Percentiles rank a stretch among this genome's conserved stretches.
phyloP scores from a whole-genome alignment of 2,113 vertebrate species.

The Henicopernis longicauda region DNA sequence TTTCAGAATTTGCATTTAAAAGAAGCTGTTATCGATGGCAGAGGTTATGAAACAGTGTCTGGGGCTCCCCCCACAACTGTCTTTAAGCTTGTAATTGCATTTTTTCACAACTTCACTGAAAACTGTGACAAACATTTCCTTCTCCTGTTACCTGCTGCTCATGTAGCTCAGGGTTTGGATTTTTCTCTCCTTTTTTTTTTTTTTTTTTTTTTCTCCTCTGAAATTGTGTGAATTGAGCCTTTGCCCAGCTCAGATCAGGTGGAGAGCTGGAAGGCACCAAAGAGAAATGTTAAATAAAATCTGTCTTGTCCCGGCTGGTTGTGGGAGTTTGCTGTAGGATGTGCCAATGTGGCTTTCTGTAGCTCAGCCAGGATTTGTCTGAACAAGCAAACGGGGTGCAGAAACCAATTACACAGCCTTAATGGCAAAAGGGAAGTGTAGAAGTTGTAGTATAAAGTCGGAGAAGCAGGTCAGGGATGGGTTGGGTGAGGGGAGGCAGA shows the following conservation, averaged over 20 bases:
- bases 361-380: not conserved
- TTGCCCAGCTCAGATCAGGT: not conserved
- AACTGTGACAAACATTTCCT: accelerated
- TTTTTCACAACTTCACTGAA: not conserved
- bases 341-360: not conserved
- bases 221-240: not conserved
- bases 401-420: not conserved
- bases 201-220: accelerated
- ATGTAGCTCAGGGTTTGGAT: not conserved
- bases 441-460: not conserved
- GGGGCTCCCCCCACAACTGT: not conserved
- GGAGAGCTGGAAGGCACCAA: not conserved
- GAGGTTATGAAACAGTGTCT: not conserved
- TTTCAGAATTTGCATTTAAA: not conserved
- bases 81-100: accelerated
- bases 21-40: not conserved
- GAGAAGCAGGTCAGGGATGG: not conserved
- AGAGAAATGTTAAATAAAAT: not conserved
- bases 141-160: not conserved
- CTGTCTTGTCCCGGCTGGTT: not conserved
- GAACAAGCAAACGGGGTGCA: not conserved
- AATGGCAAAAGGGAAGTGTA: not conserved
- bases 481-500: not conserved
- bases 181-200: too few species aligned
- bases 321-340: not conserved